Evolutionary conservation across 2,888 invertebrate genomes (phyloP), one percentile per base, ranked within the genome.

Genomic region (Watsonalla cultraria): DNA sequence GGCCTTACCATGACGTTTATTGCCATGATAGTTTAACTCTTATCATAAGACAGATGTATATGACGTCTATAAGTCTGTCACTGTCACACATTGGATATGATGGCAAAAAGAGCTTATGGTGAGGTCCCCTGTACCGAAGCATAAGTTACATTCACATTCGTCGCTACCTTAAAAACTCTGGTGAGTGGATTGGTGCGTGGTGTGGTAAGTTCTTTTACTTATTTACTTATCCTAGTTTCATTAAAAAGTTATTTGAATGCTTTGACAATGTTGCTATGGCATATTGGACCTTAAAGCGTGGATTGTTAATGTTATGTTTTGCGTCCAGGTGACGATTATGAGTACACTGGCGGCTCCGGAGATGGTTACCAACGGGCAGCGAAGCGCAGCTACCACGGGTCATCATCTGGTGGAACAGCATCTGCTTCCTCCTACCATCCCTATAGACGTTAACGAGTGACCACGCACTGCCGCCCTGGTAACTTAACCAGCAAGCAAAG

Each of bases 391-490:
- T 78, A 88, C 68, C 86, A 87, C 66, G 85, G 81, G 13, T 75
- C 86, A 5, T 76, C 84, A 8, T 77, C 84, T 34, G 67, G 72
- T 55, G 83, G 81, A 45, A 71, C 82, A 14, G 77, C 86, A 6
- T 80, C 89, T 5, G 84, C 88, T n/a, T 78, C 89, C 2, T 90
- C 91, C 42, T 91, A 89, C 76, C 91, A 91, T 66, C 91, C 91
- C 62, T 91, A 91, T 76, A 72, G 91, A 65, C 91, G 91, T 71
- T 90, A 87, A 69, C 61, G 73, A 77, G 60, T 82, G 71, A 14
- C 34, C 53, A 56, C 54, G 52, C 55, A 33, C 52, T 56, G 53
- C 55, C 66, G 64, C 58, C 66, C 64, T 67, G 70, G 75, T 72
- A 68, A 65, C 53, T 24, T 6, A 42, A 9, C 45, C 53, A 24